These are phyloP conservation scores for Phoenoteleia sp. DNA, from an alignment of 2,888 invertebrate genomes.

Conservation along the genomic window DNA sequence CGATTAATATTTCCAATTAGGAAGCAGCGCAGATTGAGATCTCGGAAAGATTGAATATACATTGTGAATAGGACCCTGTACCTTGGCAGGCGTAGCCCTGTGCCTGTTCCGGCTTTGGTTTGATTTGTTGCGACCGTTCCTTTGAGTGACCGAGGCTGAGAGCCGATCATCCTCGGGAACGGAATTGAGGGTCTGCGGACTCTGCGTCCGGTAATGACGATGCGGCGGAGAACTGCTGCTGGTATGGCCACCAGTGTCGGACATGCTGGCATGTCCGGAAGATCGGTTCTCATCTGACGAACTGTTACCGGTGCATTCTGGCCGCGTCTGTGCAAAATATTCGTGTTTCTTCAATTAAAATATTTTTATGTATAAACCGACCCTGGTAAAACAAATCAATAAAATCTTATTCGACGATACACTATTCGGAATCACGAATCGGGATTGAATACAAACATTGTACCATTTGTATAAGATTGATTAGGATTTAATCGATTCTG, in stretches of 20 bases:
- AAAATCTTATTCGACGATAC: too few relatives aligned
- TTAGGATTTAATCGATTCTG: too few relatives aligned
- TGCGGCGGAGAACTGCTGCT: slow-evolving; percentile 89
- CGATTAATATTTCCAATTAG: slow-evolving; percentile 43
- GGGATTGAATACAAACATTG: too few relatives aligned
- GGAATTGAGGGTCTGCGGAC: slow-evolving; percentile 87
- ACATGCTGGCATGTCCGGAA: slow-evolving; percentile 98
- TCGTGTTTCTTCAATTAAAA: too few relatives aligned
- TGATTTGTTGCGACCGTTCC: slow-evolving; percentile 89
- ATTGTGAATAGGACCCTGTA: slow-evolving; percentile 73
- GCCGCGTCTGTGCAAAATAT: slow-evolving; percentile 88
- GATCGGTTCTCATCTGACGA: slow-evolving; percentile 96
- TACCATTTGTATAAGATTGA: too few relatives aligned
- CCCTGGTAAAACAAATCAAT: too few relatives aligned
- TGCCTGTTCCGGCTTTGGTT: slow-evolving; percentile 89
- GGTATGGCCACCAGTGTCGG: slow-evolving; percentile 92
- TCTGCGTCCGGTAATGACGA: slow-evolving; percentile 87
- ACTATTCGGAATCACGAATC: too few relatives aligned
- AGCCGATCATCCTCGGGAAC: slow-evolving; percentile 89
- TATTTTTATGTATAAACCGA: too few relatives aligned
- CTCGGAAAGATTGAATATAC: slow-evolving; percentile 29
- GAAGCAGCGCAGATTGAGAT: slow-evolving; percentile 32
- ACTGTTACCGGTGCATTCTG: slow-evolving; percentile 92
- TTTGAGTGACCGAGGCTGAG: slow-evolving; percentile 90
- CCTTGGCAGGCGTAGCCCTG: slow-evolving; percentile 90